Base-by-base conservation (phyloP, 2,797 vertebrate genomes). In the Falco berigora region DNA sequence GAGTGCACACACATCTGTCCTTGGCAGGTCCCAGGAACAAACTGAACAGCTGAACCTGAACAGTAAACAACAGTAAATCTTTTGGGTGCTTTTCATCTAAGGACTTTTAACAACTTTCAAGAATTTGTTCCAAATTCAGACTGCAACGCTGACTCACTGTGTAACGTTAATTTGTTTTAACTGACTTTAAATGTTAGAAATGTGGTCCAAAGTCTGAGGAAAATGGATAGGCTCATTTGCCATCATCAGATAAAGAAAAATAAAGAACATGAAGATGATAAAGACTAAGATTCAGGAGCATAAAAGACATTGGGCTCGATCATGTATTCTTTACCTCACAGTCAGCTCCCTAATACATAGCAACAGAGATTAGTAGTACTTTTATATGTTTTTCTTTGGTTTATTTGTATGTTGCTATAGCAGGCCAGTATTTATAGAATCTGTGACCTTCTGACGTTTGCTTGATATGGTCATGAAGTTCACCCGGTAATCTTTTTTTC, bases 21-120 rank as follows among this genome's bases (percentile, higher is more conserved):
- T 8, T 17, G 38, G 32, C 78, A 83, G 52, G 15, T 46, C 94
- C 91, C 89, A 96, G 61, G 94, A 84, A 85, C 81, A 72, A 89
- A 88, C 42, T 2, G 21, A 87, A 91, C 96, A 94, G 95, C 78
- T 74, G 64, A 93, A 80, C 49, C 24, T 0, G 0, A 91, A 61
- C 46, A 66, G 67, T 61, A 93, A 94, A 94, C 94, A 95, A 67
- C 58, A 88, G 63, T 73, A 91, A 78, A 91, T 59, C 83, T 71
- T 78, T 46, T 50, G 74, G 74, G 62, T 69, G 47, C 12, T 86
- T 85, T 66, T 71, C 72, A 92, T 76, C 55, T 38, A 10, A 82
- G 67, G 53, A 28, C 40, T 38, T 86, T 77, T 24, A 72, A 52
- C 42, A 63, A 77, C 15, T 77, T 90, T 90, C 56, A 84, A 61